Evolutionary conservation across 2,888 invertebrate species (phyloP), one percentile per base, ranked within the genome.

Genomic region (Tryphoninae sp.): DNA sequence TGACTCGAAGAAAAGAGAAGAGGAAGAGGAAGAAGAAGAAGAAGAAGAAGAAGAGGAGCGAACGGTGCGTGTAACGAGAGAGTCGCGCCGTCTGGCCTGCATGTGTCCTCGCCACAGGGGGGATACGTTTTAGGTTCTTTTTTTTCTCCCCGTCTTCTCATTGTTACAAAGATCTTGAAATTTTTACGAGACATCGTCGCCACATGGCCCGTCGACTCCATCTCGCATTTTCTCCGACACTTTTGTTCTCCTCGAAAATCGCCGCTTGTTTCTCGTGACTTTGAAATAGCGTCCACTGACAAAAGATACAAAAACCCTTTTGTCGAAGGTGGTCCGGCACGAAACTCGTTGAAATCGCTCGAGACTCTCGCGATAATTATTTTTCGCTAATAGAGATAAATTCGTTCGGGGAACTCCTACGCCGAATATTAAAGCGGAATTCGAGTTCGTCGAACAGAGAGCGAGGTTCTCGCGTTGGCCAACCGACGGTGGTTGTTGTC

Each of bases 331-430:
- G 19, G 19, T 9, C n/a, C 19, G 8, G 1, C n/a, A 55, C n/a
- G 16, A 55, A 55, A 55, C 4, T 19, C 19, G 55, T 33, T 62
- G 19, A 67, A 75, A 72, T 67, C 9, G 11, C 33, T n/a, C 33
- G 61, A 67, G 53, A 55, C 55, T 68, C 22, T 61, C 26, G 16
- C 58, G 59, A 49, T 49, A 73, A 68, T 76, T 76, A 67, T 78
- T 65, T 78, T 73, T 45, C 62, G 22, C 62, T 77, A 69, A 82
- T 77, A 69, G 76, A 82, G 82, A 82, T 79, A 64, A 79, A 82
- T 76, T 72, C 64, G 76, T 82, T 79, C 82, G 51, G 67, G 40
- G 76, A 82, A 82, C 75, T 51, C 7, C 40, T 45, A 16, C 33
- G 51, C 26, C 62, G 75, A 79, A 68, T 79, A 53, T 62, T 72